Percentiles rank a stretch among this genome's conserved stretches.
phyloP scores from a whole-genome alignment of 2,888 invertebrate genomes.

The Folsomia candida region DNA sequence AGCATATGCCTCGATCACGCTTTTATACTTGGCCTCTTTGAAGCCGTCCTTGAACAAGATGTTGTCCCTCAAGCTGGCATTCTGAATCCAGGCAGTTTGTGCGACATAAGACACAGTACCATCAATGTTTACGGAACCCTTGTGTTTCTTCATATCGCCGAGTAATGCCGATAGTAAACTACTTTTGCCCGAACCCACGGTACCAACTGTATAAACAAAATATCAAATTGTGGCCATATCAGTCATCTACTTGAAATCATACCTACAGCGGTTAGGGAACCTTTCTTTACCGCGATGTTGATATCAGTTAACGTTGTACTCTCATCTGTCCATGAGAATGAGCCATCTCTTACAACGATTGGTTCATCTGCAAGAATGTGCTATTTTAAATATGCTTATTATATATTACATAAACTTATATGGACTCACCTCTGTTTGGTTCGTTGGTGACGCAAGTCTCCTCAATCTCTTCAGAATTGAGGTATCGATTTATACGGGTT shows the following conservation, averaged over 20 bases:
- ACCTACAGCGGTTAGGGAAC: slow-evolving; percentile 23
- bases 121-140: slow-evolving; percentile 52
- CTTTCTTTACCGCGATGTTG: slow-evolving; percentile 52
- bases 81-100: slow-evolving; percentile 62
- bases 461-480: background rate
- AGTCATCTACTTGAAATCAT: no score
- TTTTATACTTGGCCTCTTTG: slow-evolving; percentile 52
- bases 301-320: slow-evolving; percentile 52
- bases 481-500: background rate
- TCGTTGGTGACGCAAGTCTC: background rate
- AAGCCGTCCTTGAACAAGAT: slow-evolving; percentile 57
- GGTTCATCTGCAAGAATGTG: slow-evolving; percentile 51
- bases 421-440: background rate
- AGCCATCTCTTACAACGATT: slow-evolving; percentile 57
- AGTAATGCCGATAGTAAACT: slow-evolving; percentile 54
- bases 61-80: slow-evolving; percentile 59
- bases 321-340: slow-evolving; percentile 58
- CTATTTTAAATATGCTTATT: background rate
- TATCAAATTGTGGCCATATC: background rate
- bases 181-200: background rate
- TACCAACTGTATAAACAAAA: background rate
- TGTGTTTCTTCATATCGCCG: slow-evolving; percentile 56
- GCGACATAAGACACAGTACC: slow-evolving; percentile 60
- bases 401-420: background rate
- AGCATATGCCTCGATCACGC: slow-evolving; percentile 55